Percentiles rank a stretch among this genome's conserved stretches.
Conservation (phyloP, 2,797 vertebrate genomes). For the Epinephelus coioides region DNA sequence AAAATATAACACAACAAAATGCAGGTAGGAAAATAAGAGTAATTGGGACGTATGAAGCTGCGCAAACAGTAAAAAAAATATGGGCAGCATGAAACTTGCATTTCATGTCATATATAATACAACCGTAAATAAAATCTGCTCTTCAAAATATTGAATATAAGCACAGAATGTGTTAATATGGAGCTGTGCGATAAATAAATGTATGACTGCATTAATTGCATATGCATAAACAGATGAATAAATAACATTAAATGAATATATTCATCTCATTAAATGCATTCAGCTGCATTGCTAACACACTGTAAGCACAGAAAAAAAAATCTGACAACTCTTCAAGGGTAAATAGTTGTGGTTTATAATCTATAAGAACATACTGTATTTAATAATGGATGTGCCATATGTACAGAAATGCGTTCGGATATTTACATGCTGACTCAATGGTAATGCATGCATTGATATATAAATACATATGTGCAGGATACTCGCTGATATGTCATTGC, state of each 20-base stretch:
- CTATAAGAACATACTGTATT: constrained; percentile 1
- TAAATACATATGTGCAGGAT: constrained; percentile 1
- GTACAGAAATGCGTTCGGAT: constrained; percentile 23
- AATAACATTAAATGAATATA: constrained; percentile 52
- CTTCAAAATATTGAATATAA: constrained; percentile 18
- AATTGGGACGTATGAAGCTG: neutral
- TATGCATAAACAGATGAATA: constrained; percentile 45
- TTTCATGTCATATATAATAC: constrained; percentile 1
- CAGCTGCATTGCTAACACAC: constrained; percentile 7
- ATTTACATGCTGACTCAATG: constrained; percentile 7
- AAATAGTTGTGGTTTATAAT: constrained; percentile 12
- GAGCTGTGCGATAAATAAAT: constrained; percentile 30
- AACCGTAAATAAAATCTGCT: neutral
- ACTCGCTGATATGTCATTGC: neutral
- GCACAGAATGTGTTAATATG: constrained; percentile 9
- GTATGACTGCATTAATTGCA: constrained; percentile 32
- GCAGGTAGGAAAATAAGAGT: neutral
- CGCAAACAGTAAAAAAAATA: neutral
- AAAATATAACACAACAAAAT: constrained; percentile 35
- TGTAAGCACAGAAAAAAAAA: constrained; percentile 18
- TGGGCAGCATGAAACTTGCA: neutral
- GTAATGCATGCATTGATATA: neutral
- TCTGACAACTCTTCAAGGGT: constrained; percentile 22
- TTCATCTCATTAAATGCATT: constrained; percentile 46
- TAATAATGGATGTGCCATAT: constrained; percentile 34